Evolutionary conservation across 2,113 vertebrate genomes (phyloP).

Genomic region (Formicarius rufipectus): DNA sequence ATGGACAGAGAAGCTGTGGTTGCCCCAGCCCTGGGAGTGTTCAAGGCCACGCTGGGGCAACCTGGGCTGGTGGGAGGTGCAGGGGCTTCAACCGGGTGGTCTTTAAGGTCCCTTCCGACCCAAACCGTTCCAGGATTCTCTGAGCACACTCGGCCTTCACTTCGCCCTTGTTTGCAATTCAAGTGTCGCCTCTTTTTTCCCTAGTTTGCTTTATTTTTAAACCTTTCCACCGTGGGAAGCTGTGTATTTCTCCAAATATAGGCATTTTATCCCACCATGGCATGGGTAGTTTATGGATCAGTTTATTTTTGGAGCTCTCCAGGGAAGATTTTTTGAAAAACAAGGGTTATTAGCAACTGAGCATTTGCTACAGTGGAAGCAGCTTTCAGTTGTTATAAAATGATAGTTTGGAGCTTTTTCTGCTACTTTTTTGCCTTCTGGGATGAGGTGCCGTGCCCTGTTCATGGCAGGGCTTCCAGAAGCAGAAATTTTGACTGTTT

Average conservation of each 20-base stretch:
- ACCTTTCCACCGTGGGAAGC: neutral
- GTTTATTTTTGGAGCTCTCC: constrained; percentile 49
- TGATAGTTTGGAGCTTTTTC: neutral
- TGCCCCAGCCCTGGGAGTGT: neutral
- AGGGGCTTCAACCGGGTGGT: neutral
- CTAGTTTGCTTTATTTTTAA: neutral
- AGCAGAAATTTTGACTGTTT: neutral
- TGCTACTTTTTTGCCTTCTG: neutral
- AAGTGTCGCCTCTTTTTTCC: neutral
- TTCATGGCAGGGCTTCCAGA: neutral
- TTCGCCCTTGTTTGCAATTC: neutral
- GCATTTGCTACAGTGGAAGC: neutral
- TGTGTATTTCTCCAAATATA: constrained; percentile 18
- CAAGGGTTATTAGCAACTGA: neutral
- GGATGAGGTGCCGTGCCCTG: neutral
- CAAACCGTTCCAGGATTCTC: neutral
- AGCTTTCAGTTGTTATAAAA: neutral
- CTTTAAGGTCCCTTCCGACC: neutral
- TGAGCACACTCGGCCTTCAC: neutral
- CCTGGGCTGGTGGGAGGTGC: neutral
- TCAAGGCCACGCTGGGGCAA: neutral
- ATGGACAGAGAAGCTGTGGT: neutral
- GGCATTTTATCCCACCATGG: neutral
- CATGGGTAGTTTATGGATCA: neutral
- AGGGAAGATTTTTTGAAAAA: neutral